These are phyloP conservation scores for Spodoptera littoralis DNA, from an alignment of 2,888 invertebrate genomes.

Conservation along the genomic window DNA sequence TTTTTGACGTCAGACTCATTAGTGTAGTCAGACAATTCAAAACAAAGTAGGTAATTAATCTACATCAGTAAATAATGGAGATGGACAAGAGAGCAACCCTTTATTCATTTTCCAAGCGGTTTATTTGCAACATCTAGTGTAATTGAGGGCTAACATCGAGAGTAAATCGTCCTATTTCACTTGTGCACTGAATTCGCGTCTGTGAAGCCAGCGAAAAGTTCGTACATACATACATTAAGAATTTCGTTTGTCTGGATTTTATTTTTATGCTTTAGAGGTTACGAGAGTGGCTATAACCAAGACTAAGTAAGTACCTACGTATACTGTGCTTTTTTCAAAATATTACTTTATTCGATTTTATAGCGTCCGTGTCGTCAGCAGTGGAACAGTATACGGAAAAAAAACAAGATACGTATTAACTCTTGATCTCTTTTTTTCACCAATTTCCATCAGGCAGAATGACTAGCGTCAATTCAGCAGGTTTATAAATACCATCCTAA, in stretches of 20 bases:
- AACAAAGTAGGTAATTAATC: constrained; percentile 22
- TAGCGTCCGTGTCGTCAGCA: too few relatives aligned
- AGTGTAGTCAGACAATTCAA: constrained; percentile 17
- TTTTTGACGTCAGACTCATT: constrained; percentile 11
- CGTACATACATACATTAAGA: background rate
- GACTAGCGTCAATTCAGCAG: too few relatives aligned
- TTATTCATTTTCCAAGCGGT: constrained; percentile 17
- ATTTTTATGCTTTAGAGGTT: background rate
- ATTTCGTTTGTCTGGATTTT: constrained; percentile 2
- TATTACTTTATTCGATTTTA: too few relatives aligned
- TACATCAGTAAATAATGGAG: constrained; percentile 19
- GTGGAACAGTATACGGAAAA: too few relatives aligned
- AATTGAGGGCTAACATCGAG: constrained; percentile 23
- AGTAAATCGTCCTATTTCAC: constrained; percentile 23
- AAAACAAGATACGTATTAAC: too few relatives aligned
- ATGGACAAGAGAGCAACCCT: constrained; percentile 12
- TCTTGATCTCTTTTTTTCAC: too few relatives aligned
- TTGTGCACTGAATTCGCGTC: constrained; percentile 6
- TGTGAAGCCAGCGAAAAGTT: constrained; percentile 1
- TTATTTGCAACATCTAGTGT: constrained; percentile 19
- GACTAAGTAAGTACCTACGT: too few relatives aligned
- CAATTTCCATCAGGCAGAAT: too few relatives aligned
- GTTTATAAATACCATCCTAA: too few relatives aligned
- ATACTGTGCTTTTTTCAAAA: too few relatives aligned
- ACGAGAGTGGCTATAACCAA: too few relatives aligned